Evolutionary conservation across 2,113 vertebrate genomes (phyloP), one percentile per base, ranked within the genome.

Genomic region (Dolichotis patagonum): DNA sequence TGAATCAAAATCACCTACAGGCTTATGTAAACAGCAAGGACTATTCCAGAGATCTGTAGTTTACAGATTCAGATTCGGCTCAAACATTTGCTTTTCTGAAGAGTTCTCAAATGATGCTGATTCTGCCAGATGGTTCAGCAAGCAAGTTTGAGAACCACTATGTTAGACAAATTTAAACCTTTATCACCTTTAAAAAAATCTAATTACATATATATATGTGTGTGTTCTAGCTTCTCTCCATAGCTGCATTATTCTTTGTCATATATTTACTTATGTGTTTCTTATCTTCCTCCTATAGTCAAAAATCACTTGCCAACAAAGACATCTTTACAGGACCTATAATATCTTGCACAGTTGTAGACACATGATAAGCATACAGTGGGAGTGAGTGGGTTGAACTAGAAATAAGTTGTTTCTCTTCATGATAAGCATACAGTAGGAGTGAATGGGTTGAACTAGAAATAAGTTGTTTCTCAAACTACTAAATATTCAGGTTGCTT

Each of bases 211-310:
- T 22, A 20, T 22, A 56, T 56, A 16, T 56, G 17, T 20, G 54
- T 56, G 54, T 14, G 67, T 26, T 77, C 4, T 30, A 19, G 22
- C 26, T 88, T 77, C 30, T 93, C 7, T 58, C 63, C 43, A 2
- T 26, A 54, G 49, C 9, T 60, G 69, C 49, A 92, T 49, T 84
- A 22, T 49, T 30, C 19, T 35, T 73, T 58, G 32, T 41, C 65
- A 63, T 90, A 46, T 75, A 46, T 81, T 94, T 56, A 88, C 28
- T 78, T 46, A 17, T 65, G 56, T 49, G 16, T 26, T 24, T 58
- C 43, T 92, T 82, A 43, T 54, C 54, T 88, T 83, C 77, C 82
- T 85, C 32, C 63, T 54, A 93, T 71, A 94, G 90, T 69, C 13
- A 71, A 38, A 91, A 91, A 14, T 82, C 43, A 54, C 2, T 75